Base-by-base conservation (phyloP, 2,797 vertebrate genomes). In the Cyclopterus lumpus region DNA sequence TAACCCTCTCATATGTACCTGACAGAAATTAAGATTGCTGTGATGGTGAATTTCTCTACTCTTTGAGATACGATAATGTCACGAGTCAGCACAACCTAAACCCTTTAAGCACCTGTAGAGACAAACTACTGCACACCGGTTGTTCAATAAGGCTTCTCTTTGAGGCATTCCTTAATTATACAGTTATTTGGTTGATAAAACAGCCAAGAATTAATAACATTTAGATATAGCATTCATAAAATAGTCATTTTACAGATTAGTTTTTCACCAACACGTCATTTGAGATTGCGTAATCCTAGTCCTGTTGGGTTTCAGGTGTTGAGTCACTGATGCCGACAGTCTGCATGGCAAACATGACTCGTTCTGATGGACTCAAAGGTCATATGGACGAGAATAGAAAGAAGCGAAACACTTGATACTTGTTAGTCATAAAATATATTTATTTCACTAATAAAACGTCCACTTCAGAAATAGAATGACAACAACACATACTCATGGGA, bases 381-480 rank as follows among this genome's bases (percentile, higher is more conserved):
- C 12, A 36, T 46, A 3, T 48, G 28, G 9, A n/a, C n/a, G n/a
- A n/a, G n/a, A n/a, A n/a, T n/a, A n/a, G n/a, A 55, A 75, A 78
- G 34, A 60, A 67, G 3, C 3, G 49, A 81, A 80, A 83, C 62
- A 83, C 8, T 16, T 16, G 59, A 68, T 58, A 72, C 67, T 77
- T 30, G 10, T 79, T 74, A 62, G 69, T 93, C 88, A 79, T 90
- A 94, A 94, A 94, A 93, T 93, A 91, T 82, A 88, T 95, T 94
- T 94, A 93, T 91, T 94, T 22, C 68, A 84, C 82, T 88, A 84
- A 77, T 88, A 91, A 92, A 92, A 93, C 28, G 20, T 86, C 80
- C 71, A 90, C 55, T 84, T 90, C 68, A 73, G 88, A 92, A 93
- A 91, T 59, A 86, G 76, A 88, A 78, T 54, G 40, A 90, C 79